phyloP scores from a whole-genome alignment of 2,113 vertebrate genomes.

The Probosciger aterrimus region DNA sequence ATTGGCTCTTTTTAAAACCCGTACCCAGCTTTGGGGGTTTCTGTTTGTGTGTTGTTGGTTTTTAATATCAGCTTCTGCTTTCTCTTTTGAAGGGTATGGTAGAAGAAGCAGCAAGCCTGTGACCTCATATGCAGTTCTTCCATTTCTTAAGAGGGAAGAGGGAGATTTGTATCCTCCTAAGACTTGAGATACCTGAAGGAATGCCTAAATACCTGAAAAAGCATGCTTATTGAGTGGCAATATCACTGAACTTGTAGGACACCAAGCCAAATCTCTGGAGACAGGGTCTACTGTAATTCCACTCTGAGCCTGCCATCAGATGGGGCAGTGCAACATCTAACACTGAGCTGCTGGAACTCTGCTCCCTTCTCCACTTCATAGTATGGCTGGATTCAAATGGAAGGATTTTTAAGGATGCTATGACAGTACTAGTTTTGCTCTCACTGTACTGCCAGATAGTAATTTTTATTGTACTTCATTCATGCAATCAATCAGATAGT shows the following conservation, averaged over 20 bases:
- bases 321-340: not conserved
- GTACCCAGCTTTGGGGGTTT: not conserved
- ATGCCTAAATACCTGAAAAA: not conserved
- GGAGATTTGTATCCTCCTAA: not conserved
- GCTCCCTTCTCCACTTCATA: not conserved
- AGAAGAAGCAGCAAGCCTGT: not conserved
- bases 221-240: not conserved
- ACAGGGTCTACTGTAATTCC: not conserved
- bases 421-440: not conserved
- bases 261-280: not conserved
- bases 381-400: not conserved
- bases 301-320: not conserved
- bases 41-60: not conserved
- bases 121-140: not conserved
- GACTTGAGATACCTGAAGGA: not conserved
- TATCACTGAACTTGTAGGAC: not conserved
- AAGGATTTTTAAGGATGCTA: not conserved
- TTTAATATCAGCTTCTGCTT: not conserved
- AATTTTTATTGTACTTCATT: not conserved
- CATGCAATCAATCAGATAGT: not conserved
- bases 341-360: not conserved
- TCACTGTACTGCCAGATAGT: not conserved
- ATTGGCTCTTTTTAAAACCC: not conserved
- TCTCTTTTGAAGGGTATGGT: not conserved
- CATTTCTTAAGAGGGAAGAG: not conserved